phyloP scores from a whole-genome alignment of 2,113 vertebrate species.

The Corythaixoides concolor region DNA sequence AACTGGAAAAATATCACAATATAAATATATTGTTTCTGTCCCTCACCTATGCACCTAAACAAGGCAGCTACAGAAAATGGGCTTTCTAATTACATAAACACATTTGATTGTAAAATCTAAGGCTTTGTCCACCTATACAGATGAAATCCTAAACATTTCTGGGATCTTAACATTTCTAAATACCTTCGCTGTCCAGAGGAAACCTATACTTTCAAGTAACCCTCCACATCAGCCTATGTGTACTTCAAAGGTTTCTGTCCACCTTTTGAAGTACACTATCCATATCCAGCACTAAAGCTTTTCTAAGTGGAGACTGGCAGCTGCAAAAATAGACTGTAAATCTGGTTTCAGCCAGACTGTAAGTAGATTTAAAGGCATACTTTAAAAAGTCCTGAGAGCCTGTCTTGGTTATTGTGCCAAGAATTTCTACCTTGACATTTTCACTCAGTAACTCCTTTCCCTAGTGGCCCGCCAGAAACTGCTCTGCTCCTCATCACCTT shows the following conservation, averaged over 20 bases:
- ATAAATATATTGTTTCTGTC: not conserved
- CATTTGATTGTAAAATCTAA: not conserved
- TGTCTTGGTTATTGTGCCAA: slow-evolving; percentile 37
- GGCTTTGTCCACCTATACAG: not conserved
- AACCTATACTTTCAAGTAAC: not conserved
- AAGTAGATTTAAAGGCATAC: slow-evolving; percentile 62
- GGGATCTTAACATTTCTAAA: not conserved
- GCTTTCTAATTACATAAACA: not conserved
- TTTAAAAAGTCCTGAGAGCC: slow-evolving; percentile 43
- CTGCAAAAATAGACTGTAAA: slow-evolving; percentile 67
- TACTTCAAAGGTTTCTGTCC: slow-evolving; percentile 52
- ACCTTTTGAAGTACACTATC: slow-evolving; percentile 54
- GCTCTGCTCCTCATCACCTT: slow-evolving; percentile 53
- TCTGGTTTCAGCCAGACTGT: slow-evolving; percentile 58
- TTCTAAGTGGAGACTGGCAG: slow-evolving; percentile 56
- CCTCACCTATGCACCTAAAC: not conserved
- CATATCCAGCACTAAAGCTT: not conserved
- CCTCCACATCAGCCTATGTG: not conserved
- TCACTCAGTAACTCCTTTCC: slow-evolving; percentile 45
- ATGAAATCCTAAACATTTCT: not conserved
- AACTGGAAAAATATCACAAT: not conserved
- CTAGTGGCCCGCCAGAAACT: slow-evolving; percentile 42
- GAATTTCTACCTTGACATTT: slow-evolving; percentile 60
- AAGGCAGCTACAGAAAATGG: not conserved
- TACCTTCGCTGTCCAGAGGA: not conserved